Base-by-base conservation (phyloP, 2,113 vertebrate species). In the Tetraodon nigroviridis region DNA sequence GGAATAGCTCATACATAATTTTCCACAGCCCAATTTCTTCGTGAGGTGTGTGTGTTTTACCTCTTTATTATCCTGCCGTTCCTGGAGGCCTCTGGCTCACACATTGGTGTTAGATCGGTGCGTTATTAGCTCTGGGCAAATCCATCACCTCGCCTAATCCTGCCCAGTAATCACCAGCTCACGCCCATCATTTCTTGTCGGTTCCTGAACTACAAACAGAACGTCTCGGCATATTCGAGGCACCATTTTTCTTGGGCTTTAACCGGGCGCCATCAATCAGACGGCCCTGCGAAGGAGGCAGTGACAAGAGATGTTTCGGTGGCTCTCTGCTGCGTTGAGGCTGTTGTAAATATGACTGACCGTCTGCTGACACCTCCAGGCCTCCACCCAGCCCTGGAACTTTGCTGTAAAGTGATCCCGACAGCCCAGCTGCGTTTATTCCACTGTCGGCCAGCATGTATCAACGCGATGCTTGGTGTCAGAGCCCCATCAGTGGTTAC, bases 91-190 rank as follows among this genome's bases (percentile, higher is more conserved):
- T 64, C 16, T 58, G 2, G 7, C 54, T 71, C 55, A 55, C 68
- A 59, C 65, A 77, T 84, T 79, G 70, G 63, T 81, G 73, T 76
- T 64, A 49, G 63, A 47, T 55, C 50, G 47, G n/a, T 47, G 61
- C 57, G 64, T 73, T 79, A 80, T 80, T 75, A 63, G 78, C 75
- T 61, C 62, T 1, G 54, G 59, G 74, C 44, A 69, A 72, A 84
- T 82, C 75, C 65, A 84, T 78, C 75, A 73, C 24, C 11, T 51
- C n/a, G 37, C 63, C 71, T 78, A 77, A 75, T 79, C 75, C 76
- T 60, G 63, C 67, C 69, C 18, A 63, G 66, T 81, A 83, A 82
- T 84, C 75, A 78, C 76, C 73, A 63, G 63, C 81, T 81, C 62
- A 58, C 32, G 10, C 7, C 29, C 78, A 68, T 75, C 58, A 66